Base-by-base conservation (phyloP, 2,113 vertebrate species). In the Semicossyphus pulcher region DNA sequence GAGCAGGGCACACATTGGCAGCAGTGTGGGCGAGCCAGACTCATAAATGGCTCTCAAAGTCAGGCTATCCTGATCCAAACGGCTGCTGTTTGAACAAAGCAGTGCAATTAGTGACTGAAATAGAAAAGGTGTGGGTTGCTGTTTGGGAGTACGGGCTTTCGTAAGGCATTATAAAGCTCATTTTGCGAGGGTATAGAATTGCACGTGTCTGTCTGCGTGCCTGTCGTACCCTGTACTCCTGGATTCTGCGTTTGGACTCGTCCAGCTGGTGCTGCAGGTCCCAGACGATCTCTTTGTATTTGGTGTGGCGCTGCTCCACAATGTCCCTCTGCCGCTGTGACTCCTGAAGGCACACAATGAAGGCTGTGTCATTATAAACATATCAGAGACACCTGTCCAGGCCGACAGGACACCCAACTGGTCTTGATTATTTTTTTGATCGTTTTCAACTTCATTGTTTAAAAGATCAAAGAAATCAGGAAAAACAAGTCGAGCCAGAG, bases 261-360 rank as follows among this genome's bases (percentile, higher is more conserved):
- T 96, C 94, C 75, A 93, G 93, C 78, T 93, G 94, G 36, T 94
- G 93, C 59, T 95, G 96, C 54, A 96, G 88, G 78, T 94, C 91
- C 54, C 90, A 93, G 68, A 97, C 91, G 7, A 94, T 93, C 75
- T 95, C 93, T 84, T 93, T 95, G 90, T 96, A 95, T 59, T 94
- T 95, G 8, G 44, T 78, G 42, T 94, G 94, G 60, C 94, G 92
- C 71, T 95, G 91, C 68, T 95, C 95, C 28, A 89, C 92, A 81
- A 92, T 78, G 42, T 95, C 94, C 18, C 78, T 94, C 82, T 90
- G 95, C 63, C 83, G 92, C 71, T 83, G 82, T 3, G 92, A 94
- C 72, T 94, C 94, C 97, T 99, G 85, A 31, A 25, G 62, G 45
- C 47, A 86, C 65, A 61, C 57, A 14, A 75, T 3, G 44, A 31